These are phyloP conservation scores for Indicator maculatus DNA, from an alignment of 2,113 vertebrate species.

Conservation along the genomic window DNA sequence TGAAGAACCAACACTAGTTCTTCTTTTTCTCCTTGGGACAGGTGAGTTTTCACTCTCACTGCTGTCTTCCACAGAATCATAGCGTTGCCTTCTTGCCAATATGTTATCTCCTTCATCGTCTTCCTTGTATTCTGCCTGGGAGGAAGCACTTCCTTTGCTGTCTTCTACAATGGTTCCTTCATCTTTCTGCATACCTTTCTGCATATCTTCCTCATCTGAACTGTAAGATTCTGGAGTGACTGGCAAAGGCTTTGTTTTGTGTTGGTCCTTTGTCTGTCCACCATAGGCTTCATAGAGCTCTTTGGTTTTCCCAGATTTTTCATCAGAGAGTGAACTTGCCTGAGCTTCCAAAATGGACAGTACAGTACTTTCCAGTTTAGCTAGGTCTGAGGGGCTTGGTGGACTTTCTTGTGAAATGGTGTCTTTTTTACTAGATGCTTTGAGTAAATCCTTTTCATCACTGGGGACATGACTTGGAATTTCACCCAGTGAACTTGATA, in stretches of 20 bases:
- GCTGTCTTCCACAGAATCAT: constrained; percentile 86
- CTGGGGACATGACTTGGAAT: constrained; percentile 80
- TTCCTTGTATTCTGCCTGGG: constrained; percentile 63
- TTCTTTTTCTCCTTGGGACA: constrained; percentile 79
- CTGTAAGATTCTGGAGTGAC: constrained; percentile 78
- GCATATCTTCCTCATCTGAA: constrained; percentile 83
- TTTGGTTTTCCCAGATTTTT: constrained; percentile 67
- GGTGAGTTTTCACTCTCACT: constrained; percentile 91
- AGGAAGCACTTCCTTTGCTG: constrained; percentile 50
- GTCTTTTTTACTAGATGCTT: constrained; percentile 79
- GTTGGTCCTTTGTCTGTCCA: constrained; percentile 76
- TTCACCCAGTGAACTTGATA: constrained; percentile 85
- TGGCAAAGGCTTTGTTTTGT: constrained; percentile 79
- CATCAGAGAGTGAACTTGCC: constrained; percentile 71
- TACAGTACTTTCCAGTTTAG: constrained; percentile 93
- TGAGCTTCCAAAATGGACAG: constrained; percentile 94
- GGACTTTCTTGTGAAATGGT: constrained; percentile 82
- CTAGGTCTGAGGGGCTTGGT: constrained; percentile 90
- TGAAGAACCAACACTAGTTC: constrained; percentile 82
- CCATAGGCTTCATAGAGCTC: constrained; percentile 53
- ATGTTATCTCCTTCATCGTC: constrained; percentile 62
- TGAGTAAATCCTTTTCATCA: constrained; percentile 82
- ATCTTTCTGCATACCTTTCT: constrained; percentile 63
- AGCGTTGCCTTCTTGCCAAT: constrained; percentile 71
- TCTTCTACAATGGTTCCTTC: constrained; percentile 55